A percentile compares a stretch with the other conserved stretches of the same genome.
These are phyloP conservation scores for Stegastes partitus DNA, from an alignment of 2,113 vertebrate species.

Conservation along the genomic window DNA sequence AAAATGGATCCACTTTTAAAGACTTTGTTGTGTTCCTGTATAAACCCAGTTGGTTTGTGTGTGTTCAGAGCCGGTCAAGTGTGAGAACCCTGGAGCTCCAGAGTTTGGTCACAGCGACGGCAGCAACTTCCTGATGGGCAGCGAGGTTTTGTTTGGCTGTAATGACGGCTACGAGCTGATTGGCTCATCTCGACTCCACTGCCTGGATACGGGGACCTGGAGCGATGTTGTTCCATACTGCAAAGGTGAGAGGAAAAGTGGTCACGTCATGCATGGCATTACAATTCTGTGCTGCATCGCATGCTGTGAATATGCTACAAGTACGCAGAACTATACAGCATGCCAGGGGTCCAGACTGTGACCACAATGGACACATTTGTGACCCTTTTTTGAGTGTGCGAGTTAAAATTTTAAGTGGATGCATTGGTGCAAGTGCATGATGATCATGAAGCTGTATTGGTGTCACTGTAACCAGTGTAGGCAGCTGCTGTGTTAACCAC, in stretches of 20 bases:
- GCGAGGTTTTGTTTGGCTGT: conserved; percentile 88
- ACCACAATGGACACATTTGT: too few relatives aligned
- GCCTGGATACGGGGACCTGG: conserved; percentile 91
- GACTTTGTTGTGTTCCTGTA: neutral
- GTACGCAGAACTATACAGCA: too few relatives aligned
- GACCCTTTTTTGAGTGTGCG: too few relatives aligned
- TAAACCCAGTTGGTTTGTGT: neutral
- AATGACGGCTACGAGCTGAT: conserved; percentile 87
- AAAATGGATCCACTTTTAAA: too few relatives aligned
- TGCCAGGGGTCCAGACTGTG: too few relatives aligned
- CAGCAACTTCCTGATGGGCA: conserved; percentile 87
- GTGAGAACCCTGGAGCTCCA: conserved; percentile 86
- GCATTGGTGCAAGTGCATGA: too few relatives aligned
- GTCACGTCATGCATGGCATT: neutral
- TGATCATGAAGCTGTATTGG: too few relatives aligned
- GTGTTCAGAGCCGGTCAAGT: conserved; percentile 91
- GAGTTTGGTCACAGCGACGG: conserved; percentile 89
- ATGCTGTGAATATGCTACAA: too few relatives aligned
- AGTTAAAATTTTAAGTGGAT: too few relatives aligned
- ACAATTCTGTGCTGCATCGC: too few relatives aligned
- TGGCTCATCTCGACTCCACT: conserved; percentile 83
- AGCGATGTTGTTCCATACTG: conserved; percentile 85
- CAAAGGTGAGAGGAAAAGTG: conserved; percentile 84
- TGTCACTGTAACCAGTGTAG: too few relatives aligned
- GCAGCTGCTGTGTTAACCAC: too few relatives aligned